Evolutionary conservation across 2,888 invertebrate genomes (phyloP).

Genomic region (Protonemura montana): DNA sequence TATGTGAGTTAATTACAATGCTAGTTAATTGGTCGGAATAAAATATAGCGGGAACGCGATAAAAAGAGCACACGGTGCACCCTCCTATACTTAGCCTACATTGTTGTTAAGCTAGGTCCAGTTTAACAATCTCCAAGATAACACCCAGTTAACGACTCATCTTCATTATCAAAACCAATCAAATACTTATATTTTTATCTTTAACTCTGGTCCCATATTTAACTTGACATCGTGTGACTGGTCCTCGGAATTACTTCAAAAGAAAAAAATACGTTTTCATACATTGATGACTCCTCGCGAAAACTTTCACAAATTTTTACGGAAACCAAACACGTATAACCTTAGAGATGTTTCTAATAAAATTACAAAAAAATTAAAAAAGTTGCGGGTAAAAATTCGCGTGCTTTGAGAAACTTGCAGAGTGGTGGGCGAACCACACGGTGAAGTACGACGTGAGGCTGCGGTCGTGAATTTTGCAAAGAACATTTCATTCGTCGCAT

Average conservation of each 20-base stretch:
- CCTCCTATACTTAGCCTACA: too few relatives aligned
- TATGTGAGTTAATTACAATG: background rate
- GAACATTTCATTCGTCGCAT: background rate
- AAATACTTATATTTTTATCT: too few relatives aligned
- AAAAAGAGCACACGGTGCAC: background rate
- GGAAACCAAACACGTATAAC: background rate
- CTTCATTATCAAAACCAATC: too few relatives aligned
- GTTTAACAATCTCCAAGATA: too few relatives aligned
- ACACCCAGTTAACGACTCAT: too few relatives aligned
- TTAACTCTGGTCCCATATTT: too few relatives aligned
- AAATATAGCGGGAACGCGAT: background rate
- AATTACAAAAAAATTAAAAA: slow-evolving; percentile 4
- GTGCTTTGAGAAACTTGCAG: background rate
- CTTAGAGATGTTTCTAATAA: background rate
- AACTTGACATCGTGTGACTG: too few relatives aligned
- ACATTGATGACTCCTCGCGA: background rate
- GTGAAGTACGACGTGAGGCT: background rate
- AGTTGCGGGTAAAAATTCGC: background rate
- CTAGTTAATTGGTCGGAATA: background rate
- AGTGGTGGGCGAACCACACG: background rate
- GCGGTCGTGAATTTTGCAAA: background rate
- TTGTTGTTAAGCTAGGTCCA: too few relatives aligned
- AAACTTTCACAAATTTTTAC: background rate
- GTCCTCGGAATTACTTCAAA: too few relatives aligned
- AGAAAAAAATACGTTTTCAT: too few relatives aligned